Percentiles rank a stretch among this genome's conserved stretches.
These are phyloP conservation scores for Lutraria rhynchaena DNA, from an alignment of 1,140 invertebrate species.

Conservation along the genomic window DNA sequence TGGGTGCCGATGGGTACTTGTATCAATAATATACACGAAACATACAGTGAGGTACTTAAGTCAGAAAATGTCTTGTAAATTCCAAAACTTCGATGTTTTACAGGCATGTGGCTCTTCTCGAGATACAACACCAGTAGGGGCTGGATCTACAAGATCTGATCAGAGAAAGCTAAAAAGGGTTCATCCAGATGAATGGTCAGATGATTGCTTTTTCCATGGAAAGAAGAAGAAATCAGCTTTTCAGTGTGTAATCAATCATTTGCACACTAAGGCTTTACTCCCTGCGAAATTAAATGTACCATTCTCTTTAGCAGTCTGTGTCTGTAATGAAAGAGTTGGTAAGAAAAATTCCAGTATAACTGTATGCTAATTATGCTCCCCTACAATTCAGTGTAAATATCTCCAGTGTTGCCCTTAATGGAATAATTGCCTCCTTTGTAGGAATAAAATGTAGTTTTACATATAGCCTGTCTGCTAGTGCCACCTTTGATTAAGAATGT, in stretches of 20 bases:
- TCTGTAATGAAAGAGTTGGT: conserved; percentile 33
- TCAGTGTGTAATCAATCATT: conserved; percentile 34
- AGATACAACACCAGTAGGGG: no score
- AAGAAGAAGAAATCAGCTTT: conserved; percentile 36
- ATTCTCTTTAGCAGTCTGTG: conserved; percentile 21
- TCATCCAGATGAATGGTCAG: conserved; percentile 17
- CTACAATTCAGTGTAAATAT: neutral
- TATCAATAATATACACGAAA: no score
- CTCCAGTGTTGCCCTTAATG: neutral
- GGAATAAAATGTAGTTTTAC: neutral
- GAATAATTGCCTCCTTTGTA: neutral
- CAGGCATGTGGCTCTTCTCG: no score
- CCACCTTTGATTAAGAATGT: neutral
- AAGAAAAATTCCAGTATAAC: neutral
- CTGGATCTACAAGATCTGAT: no score
- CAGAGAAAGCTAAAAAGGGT: conserved; percentile 14
- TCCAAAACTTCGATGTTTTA: no score
- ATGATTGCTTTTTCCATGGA: conserved; percentile 41
- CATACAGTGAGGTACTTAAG: no score
- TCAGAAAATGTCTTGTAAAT: no score
- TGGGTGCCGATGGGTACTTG: no score
- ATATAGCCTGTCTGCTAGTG: neutral
- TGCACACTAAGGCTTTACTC: conserved; percentile 13
- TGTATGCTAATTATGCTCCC: neutral
- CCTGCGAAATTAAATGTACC: conserved; percentile 30